Conservation (phyloP, 2,797 vertebrate species). For the Glyptemys insculpta region DNA sequence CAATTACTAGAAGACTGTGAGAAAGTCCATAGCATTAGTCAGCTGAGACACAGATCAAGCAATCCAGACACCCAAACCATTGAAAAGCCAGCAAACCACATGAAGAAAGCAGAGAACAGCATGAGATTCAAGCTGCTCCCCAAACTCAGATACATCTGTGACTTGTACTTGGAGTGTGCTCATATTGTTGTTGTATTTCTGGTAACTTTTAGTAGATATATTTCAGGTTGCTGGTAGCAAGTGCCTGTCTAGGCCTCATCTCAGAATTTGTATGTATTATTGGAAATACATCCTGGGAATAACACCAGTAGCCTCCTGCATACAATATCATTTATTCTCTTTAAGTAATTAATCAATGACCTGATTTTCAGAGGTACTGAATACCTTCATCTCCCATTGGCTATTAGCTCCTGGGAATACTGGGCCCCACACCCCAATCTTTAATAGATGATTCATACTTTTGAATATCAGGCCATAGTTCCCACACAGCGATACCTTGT, state of each 20-base stretch:
- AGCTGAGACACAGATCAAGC: neutral
- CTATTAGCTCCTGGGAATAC: neutral
- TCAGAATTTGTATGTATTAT: neutral
- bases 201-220: neutral
- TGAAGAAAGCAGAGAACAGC: neutral
- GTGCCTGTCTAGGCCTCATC: neutral
- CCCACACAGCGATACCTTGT: neutral
- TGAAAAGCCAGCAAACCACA: neutral
- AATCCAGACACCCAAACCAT: neutral
- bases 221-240: neutral
- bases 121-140: neutral
- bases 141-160: neutral
- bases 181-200: neutral
- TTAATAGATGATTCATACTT: neutral
- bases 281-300: neutral
- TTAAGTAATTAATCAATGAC: accelerated
- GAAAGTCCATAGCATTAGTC: neutral
- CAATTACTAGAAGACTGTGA: neutral
- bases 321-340: neutral
- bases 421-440: neutral
- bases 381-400: neutral
- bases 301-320: neutral
- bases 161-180: neutral
- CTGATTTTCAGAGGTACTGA: neutral
- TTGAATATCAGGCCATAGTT: neutral